Evolutionary conservation across 2,888 invertebrate species (phyloP).

Genomic region (Eremobia ochroleuca): DNA sequence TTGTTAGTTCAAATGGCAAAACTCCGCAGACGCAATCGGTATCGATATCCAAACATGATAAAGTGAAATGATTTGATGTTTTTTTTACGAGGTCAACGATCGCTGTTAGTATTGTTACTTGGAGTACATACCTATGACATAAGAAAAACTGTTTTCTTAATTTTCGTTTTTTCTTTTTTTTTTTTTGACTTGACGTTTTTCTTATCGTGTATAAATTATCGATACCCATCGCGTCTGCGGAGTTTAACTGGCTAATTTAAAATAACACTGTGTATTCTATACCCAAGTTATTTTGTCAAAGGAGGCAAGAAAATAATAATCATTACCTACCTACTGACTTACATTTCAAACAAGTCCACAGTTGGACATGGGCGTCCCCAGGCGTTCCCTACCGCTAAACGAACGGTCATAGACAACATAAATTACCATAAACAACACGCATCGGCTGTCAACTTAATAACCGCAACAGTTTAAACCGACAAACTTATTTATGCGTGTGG

Average conservation of each 20-base stretch:
- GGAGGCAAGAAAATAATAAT: neutral
- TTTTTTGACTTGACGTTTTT: too few species aligned
- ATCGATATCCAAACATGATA: too few species aligned
- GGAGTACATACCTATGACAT: too few species aligned
- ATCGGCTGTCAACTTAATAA: constrained; percentile 29
- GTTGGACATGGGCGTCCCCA: constrained; percentile 4
- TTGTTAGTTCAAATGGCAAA: too few species aligned
- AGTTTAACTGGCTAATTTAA: neutral
- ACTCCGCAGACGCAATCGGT: too few species aligned
- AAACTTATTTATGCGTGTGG: constrained; percentile 8
- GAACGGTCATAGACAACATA: constrained; percentile 31
- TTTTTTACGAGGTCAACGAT: too few species aligned
- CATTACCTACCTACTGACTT: neutral
- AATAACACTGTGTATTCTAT: neutral
- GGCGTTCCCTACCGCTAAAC: constrained; percentile 8
- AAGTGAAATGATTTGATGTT: too few species aligned
- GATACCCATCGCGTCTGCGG: neutral
- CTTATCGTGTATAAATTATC: neutral
- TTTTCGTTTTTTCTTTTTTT: too few species aligned
- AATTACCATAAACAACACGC: constrained; percentile 18
- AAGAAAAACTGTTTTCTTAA: neutral
- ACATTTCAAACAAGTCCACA: constrained; percentile 11
- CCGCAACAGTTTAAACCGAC: constrained; percentile 15
- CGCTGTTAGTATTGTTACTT: too few species aligned
- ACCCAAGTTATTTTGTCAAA: neutral